phyloP scores from a whole-genome alignment of 2,797 vertebrate species.

The Heteromormyrus szaboi region DNA sequence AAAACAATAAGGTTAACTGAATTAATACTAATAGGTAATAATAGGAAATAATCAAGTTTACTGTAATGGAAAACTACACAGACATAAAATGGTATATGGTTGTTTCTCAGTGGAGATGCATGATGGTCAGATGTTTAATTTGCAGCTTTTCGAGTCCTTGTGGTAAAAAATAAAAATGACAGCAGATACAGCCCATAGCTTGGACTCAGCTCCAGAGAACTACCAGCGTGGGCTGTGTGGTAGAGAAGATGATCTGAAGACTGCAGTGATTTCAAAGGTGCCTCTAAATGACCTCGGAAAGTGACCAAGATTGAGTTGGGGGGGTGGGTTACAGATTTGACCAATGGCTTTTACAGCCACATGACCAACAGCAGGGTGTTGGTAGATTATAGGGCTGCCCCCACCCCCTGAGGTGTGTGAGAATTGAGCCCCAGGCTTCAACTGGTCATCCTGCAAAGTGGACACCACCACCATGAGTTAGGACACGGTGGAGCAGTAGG shows the following conservation, averaged over 20 bases:
- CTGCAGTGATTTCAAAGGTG: not conserved
- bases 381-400: not conserved
- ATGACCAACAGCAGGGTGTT: conserved; percentile 28
- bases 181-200: not conserved
- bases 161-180: not conserved
- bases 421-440: not conserved
- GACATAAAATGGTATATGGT: not conserved
- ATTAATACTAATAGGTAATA: not conserved
- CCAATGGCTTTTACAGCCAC: conserved; percentile 25
- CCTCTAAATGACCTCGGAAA: conserved; percentile 8
- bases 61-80: not conserved
- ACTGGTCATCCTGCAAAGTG: not conserved
- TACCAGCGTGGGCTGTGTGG: not conserved
- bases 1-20: not conserved
- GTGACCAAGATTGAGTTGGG: conserved; percentile 1
- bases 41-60: not conserved
- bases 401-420: not conserved
- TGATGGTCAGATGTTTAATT: not conserved
- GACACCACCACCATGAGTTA: not conserved
- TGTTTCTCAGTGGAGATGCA: not conserved
- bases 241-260: not conserved
- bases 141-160: not conserved
- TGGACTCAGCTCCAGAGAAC: not conserved
- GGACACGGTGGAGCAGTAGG: not conserved
- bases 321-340: conserved; percentile 12